phyloP scores from a whole-genome alignment of 64 coral and sea anemone genomes.

The Trachythela sp. region DNA sequence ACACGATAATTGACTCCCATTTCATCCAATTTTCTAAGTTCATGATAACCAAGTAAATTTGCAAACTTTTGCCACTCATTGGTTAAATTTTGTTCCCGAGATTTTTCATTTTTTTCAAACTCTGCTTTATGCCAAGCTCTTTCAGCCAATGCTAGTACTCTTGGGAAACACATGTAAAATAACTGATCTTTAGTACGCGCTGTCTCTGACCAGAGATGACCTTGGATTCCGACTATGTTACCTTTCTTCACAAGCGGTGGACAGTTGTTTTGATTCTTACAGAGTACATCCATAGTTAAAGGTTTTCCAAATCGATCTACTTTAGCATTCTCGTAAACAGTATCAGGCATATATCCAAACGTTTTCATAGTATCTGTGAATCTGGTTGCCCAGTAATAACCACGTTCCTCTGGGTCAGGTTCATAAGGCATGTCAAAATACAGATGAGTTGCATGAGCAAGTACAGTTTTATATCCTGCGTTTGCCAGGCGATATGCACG shows the following conservation, averaged over 20 bases:
- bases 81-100: not conserved
- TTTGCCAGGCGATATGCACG: conserved; percentile 49
- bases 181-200: not conserved
- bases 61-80: not conserved
- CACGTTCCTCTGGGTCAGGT: conserved; percentile 64
- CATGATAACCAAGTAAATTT: not conserved
- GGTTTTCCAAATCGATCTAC: not conserved
- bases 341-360: conserved; percentile 57
- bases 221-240: conserved; percentile 39
- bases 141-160: not conserved
- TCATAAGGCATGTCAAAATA: conserved; percentile 71
- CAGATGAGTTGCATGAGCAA: conserved; percentile 54
- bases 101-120: not conserved
- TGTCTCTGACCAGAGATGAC: not conserved
- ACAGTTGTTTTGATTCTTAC: conserved; percentile 28
- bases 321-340: conserved; percentile 50
- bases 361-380: conserved; percentile 58
- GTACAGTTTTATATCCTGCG: conserved; percentile 68
- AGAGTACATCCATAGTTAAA: conserved; percentile 1
- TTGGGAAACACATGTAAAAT: not conserved
- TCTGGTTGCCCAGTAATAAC: conserved; percentile 62
- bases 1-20: not conserved
- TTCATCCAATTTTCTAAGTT: not conserved
- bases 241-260: conserved; percentile 5
- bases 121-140: not conserved